Evolutionary conservation across 2,888 invertebrate genomes (phyloP).

Genomic region (Spatulosminthurus flaviceps): DNA sequence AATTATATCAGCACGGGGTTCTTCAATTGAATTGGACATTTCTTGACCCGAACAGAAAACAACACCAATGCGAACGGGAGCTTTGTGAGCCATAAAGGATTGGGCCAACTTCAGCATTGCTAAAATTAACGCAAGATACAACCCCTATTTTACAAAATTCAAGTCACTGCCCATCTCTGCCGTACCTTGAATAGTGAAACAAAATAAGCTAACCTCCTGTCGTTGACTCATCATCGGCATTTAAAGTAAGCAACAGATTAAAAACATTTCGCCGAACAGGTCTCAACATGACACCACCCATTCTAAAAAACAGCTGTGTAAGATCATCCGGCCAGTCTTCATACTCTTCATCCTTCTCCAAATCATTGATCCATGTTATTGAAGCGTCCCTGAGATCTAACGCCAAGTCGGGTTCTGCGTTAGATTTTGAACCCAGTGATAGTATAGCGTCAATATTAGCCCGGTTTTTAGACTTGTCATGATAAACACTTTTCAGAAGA

Average conservation of each 20-base stretch:
- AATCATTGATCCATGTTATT: slow-evolving; percentile 93
- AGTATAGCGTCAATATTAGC: slow-evolving; percentile 68
- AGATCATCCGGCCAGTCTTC: slow-evolving; percentile 87
- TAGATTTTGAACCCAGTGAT: slow-evolving; percentile 64
- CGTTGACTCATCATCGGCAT: slow-evolving; percentile 56
- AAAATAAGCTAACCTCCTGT: slow-evolving; percentile 50
- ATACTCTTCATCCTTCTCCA: slow-evolving; percentile 90
- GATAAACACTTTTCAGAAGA: slow-evolving; percentile 69
- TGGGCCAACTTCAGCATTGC: slow-evolving; percentile 86
- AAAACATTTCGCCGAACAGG: slow-evolving; percentile 79
- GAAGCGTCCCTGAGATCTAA: slow-evolving; percentile 94
- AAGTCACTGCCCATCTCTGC: no score
- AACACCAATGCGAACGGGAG: slow-evolving; percentile 88
- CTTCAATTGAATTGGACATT: slow-evolving; percentile 49
- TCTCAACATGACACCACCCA: slow-evolving; percentile 96
- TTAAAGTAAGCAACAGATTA: slow-evolving; percentile 59
- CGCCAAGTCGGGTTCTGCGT: slow-evolving; percentile 77
- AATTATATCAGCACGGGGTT: slow-evolving; percentile 49
- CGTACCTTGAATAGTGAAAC: background rate
- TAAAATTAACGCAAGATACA: no score
- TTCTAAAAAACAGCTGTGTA: slow-evolving; percentile 91
- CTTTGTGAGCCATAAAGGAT: slow-evolving; percentile 88
- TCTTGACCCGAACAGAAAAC: slow-evolving; percentile 71
- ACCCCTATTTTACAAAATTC: no score
- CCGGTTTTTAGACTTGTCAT: slow-evolving; percentile 69